Evolutionary conservation across 2,888 invertebrate genomes (phyloP).

Genomic region (Ennomos fuscantarius): DNA sequence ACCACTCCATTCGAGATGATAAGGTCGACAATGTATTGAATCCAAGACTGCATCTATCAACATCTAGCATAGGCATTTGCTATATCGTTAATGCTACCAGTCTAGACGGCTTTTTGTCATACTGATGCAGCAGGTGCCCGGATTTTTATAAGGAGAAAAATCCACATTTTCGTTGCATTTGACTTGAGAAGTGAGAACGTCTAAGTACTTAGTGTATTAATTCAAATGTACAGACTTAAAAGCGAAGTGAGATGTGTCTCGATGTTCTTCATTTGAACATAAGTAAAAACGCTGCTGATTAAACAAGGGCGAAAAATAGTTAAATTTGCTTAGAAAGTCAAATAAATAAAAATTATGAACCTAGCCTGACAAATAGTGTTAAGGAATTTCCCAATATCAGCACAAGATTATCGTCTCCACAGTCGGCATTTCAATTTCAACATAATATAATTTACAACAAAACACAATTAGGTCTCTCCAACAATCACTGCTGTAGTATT

Average conservation of each 20-base stretch:
- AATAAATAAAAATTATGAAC: not conserved
- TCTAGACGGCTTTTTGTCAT: conserved; percentile 76
- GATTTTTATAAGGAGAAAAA: conserved; percentile 51
- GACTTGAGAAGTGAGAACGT: conserved; percentile 7
- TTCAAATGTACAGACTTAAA: not conserved
- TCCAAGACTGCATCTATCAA: conserved; percentile 39
- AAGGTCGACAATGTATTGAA: conserved; percentile 55
- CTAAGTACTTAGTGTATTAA: not conserved
- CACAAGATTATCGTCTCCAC: conserved; percentile 5
- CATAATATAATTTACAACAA: conserved; percentile 13
- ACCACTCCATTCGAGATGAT: conserved; percentile 41
- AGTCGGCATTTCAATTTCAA: conserved; percentile 4
- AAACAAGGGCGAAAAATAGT: not conserved
- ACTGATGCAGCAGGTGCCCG: conserved; percentile 62
- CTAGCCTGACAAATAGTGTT: not conserved
- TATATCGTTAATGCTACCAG: conserved; percentile 54
- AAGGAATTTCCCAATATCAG: conserved; percentile 9
- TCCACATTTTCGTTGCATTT: conserved; percentile 27
- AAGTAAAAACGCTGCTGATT: too few species aligned
- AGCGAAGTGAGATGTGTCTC: too few species aligned
- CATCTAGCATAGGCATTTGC: conserved; percentile 53
- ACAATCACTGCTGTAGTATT: not conserved
- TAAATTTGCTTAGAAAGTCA: not conserved
- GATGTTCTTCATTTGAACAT: too few species aligned
- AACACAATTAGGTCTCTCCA: conserved; percentile 7